These are phyloP conservation scores for Helogale parvula DNA, from an alignment of 2,113 vertebrate species.

Conservation along the genomic window DNA sequence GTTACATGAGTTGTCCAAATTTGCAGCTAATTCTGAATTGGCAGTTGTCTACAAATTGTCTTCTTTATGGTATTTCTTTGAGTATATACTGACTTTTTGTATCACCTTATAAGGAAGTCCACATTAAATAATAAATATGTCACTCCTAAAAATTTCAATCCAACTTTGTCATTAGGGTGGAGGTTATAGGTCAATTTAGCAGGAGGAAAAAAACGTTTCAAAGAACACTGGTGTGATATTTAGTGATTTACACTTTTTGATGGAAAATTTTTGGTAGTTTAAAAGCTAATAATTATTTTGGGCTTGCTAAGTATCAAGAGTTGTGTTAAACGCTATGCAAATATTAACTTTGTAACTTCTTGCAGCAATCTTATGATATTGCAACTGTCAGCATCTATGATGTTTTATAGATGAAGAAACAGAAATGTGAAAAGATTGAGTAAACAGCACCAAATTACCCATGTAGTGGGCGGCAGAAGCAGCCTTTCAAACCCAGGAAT, in stretches of 20 bases:
- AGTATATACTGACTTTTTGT: background rate
- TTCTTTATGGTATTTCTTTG: background rate
- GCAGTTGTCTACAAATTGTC: background rate
- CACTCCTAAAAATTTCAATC: background rate
- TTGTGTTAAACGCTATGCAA: background rate
- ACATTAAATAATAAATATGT: background rate
- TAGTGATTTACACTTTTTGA: background rate
- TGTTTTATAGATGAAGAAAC: background rate
- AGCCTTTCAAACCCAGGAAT: background rate
- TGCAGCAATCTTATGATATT: background rate
- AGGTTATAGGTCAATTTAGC: background rate
- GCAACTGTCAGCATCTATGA: background rate
- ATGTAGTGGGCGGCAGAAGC: background rate
- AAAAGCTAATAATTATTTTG: background rate
- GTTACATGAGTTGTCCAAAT: background rate
- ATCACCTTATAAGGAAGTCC: background rate
- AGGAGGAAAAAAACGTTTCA: background rate
- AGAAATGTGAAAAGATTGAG: background rate
- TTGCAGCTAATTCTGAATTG: slow-evolving; percentile 18
- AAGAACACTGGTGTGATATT: background rate
- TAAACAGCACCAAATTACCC: background rate
- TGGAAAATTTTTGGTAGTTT: background rate
- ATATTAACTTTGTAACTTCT: background rate
- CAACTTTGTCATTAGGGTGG: slow-evolving; percentile 11
- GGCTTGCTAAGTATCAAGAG: background rate